Evolutionary conservation across 2,888 invertebrate species (phyloP).

Genomic region (Therioaphis trifolii): DNA sequence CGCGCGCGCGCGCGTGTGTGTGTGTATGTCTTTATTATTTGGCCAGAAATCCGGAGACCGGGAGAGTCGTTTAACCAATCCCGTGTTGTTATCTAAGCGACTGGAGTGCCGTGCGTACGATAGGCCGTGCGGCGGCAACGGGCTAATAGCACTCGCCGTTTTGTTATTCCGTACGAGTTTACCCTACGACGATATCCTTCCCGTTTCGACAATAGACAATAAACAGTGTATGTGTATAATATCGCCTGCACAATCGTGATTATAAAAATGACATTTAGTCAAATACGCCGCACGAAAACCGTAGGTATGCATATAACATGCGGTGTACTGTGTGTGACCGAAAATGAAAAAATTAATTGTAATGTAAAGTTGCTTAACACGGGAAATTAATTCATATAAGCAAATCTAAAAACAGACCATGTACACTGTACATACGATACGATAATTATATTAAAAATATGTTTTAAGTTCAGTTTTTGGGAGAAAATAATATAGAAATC

Average conservation of each 20-base stretch:
- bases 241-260: conserved; percentile 47
- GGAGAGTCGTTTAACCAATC: conserved; percentile 25
- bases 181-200: conserved; percentile 43
- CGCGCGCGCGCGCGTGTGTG: background rate
- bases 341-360: background rate
- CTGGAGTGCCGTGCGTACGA: conserved; percentile 48
- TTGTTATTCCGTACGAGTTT: conserved; percentile 54
- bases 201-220: conserved; percentile 60
- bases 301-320: background rate
- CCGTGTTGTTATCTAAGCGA: conserved; percentile 57
- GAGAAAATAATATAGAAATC: too few relatives aligned
- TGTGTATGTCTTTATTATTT: conserved; percentile 29
- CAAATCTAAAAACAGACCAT: conserved; percentile 13
- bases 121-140: conserved; percentile 6
- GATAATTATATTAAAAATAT: too few relatives aligned
- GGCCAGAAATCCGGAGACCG: conserved; percentile 51
- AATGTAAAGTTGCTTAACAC: conserved; percentile 20
- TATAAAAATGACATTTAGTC: conserved; percentile 44
- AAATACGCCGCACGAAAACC: background rate
- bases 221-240: conserved; percentile 28
- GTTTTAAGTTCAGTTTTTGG: too few relatives aligned
- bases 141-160: conserved; percentile 35
- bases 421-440: too few relatives aligned
- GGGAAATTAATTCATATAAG: conserved; percentile 29
- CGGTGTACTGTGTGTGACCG: background rate